Base-by-base conservation (phyloP, 2,797 vertebrate species). In the Antrozous pallidus region DNA sequence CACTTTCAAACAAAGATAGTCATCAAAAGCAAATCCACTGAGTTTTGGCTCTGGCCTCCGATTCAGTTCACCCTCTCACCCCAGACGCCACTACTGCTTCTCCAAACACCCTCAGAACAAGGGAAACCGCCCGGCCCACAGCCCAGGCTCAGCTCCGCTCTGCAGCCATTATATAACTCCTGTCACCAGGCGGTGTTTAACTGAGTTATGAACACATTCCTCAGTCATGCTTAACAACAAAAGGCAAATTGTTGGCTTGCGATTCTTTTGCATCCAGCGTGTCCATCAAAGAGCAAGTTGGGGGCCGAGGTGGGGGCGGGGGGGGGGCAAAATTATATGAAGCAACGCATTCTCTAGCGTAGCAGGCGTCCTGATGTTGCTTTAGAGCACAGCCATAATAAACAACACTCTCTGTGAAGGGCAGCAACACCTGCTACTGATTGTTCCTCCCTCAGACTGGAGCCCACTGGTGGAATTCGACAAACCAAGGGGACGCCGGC, bases 351-450 rank as follows among this genome's bases (percentile, higher is more conserved):
- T 96, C 95, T 92, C 70, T 73, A 65, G 83, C 42, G 8, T 65
- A 77, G 74, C 74, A 71, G 70, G 92, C 77, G 63, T 93, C 97
- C 91, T 92, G 96, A 88, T 94, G 88, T 92, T 90, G 96, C 96
- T 97, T 96, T 33, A 84, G 96, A 97, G 94, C 95, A 92, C 63
- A 83, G 61, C 26, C 45, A 3, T 45, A 82, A 92, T 90, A 95
- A 96, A 95, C 96, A 88, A 90, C 91, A 88, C 81, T 56, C 80
- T 91, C 61, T 79, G 86, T 38, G 20, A 73, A 89, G 96, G 89
- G 47, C 38, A 5, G 14, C 38, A 24, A 80, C 95, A 95, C 96
- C 96, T 97, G 96, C 93, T 95, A 94, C 96, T 84, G 93, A 97
- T 96, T 93, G 88, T 73, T 45, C 69, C 90, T 88, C 58, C 31